Evolutionary conservation across 2,888 invertebrate species (phyloP).

Genomic region (Diarsia mendica): DNA sequence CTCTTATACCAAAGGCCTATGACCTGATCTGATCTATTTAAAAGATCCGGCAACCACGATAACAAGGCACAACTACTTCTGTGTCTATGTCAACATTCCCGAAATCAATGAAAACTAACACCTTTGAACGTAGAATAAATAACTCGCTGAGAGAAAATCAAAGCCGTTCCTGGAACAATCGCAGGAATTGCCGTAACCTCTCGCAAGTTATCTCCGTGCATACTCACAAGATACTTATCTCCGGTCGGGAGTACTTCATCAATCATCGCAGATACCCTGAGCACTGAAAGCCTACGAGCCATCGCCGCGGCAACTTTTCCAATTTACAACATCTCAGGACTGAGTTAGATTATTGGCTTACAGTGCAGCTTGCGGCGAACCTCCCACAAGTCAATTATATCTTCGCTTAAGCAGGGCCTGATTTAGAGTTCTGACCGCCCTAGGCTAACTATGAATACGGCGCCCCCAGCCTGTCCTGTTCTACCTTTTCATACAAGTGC

Average conservation of each 20-base stretch:
- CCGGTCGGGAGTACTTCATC: constrained; percentile 33
- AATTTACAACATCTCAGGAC: constrained; percentile 51
- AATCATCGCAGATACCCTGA: constrained; percentile 47
- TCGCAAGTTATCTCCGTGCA: constrained; percentile 10
- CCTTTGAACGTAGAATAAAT: neutral
- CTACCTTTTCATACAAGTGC: no score
- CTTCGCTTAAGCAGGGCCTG: no score
- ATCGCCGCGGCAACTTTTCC: constrained; percentile 44
- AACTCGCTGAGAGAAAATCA: neutral
- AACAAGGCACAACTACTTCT: neutral
- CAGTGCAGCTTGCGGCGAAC: constrained; percentile 22
- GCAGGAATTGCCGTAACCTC: constrained; percentile 5
- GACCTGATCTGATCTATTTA: neutral
- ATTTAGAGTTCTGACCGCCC: no score
- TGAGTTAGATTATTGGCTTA: constrained; percentile 44
- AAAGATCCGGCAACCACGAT: no score
- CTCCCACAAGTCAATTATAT: constrained; percentile 10
- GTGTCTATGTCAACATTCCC: neutral
- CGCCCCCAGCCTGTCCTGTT: no score
- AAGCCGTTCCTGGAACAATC: neutral
- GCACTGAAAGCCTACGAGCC: constrained; percentile 22
- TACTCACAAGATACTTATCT: constrained; percentile 22
- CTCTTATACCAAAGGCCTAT: neutral
- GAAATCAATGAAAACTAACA: neutral
- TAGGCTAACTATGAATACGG: no score